A percentile compares a stretch with the other conserved stretches of the same genome.
phyloP scores from a whole-genome alignment of 2,113 vertebrate species.

The Gadus chalcogrammus region DNA sequence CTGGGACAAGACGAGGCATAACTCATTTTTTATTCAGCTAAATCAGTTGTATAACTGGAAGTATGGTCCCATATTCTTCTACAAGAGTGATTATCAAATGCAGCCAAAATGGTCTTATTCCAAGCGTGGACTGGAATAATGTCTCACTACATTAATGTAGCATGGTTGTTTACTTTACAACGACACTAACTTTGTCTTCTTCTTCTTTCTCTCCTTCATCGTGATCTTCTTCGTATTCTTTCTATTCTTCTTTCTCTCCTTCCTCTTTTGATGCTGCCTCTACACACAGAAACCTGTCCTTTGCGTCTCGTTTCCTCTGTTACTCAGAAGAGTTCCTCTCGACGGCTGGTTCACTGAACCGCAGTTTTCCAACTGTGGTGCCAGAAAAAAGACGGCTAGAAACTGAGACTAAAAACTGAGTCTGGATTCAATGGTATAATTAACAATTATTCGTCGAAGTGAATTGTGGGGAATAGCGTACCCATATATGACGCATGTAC shows the following conservation, averaged over 20 bases:
- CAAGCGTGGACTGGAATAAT: too few relatives aligned
- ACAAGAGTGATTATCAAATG: too few relatives aligned
- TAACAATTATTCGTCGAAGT: too few relatives aligned
- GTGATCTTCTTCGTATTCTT: neutral
- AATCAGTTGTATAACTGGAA: too few relatives aligned
- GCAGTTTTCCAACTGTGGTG: slow-evolving; percentile 55
- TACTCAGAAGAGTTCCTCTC: slow-evolving; percentile 59
- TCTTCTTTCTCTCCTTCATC: slow-evolving; percentile 34
- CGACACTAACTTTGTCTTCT: slow-evolving; percentile 15
- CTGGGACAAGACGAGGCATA: too few relatives aligned
- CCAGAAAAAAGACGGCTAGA: slow-evolving; percentile 65
- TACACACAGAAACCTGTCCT: slow-evolving; percentile 47
- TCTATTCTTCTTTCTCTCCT: slow-evolving; percentile 16
- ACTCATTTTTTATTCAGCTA: too few relatives aligned
- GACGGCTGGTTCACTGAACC: slow-evolving; percentile 51
- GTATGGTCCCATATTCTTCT: too few relatives aligned
- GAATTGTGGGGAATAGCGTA: too few relatives aligned
- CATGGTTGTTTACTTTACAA: neutral
- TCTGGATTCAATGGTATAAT: slow-evolving; percentile 77
- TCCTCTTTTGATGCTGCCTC: slow-evolving; percentile 35
- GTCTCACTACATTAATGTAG: neutral
- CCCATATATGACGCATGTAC: too few relatives aligned
- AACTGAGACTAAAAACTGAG: slow-evolving; percentile 49
- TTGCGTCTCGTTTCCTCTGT: slow-evolving; percentile 48
- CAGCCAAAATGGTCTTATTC: too few relatives aligned